Percentiles rank a stretch among this genome's conserved stretches.
These are phyloP conservation scores for Enteromius radiatus DNA, from an alignment of 2,797 vertebrate genomes.

Conservation along the genomic window DNA sequence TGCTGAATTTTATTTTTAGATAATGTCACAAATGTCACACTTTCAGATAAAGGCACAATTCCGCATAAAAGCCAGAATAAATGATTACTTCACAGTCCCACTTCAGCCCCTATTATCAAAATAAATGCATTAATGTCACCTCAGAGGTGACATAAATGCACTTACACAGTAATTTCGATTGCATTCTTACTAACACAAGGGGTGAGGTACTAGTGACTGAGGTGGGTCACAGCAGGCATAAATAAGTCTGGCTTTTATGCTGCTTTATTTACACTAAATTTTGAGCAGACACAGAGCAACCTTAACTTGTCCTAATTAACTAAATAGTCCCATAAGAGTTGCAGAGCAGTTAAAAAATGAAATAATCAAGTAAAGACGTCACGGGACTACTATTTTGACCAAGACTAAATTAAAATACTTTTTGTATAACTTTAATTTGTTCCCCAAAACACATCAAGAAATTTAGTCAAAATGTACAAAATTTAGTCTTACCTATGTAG, in stretches of 20 bases:
- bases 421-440: background rate
- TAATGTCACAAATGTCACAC: background rate
- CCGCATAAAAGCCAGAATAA: no score
- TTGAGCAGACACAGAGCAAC: background rate
- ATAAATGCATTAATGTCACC: no score
- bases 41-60: no score
- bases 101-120: no score
- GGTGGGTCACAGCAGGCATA: background rate
- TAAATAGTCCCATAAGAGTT: background rate
- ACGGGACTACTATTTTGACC: background rate
- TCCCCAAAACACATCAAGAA: background rate
- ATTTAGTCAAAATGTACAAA: no score
- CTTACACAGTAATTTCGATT: no score
- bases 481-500: background rate
- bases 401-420: background rate
- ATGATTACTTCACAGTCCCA: no score
- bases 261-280: background rate
- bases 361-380: background rate
- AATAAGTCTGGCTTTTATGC: no score
- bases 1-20: background rate
- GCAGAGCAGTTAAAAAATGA: background rate
- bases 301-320: background rate
- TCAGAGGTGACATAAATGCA: no score
- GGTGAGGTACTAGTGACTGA: no score
- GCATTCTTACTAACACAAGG: no score